A percentile compares a stretch with the other conserved stretches of the same genome.
phyloP scores from a whole-genome alignment of 2,797 vertebrate species.

The Helarctos malayanus region DNA sequence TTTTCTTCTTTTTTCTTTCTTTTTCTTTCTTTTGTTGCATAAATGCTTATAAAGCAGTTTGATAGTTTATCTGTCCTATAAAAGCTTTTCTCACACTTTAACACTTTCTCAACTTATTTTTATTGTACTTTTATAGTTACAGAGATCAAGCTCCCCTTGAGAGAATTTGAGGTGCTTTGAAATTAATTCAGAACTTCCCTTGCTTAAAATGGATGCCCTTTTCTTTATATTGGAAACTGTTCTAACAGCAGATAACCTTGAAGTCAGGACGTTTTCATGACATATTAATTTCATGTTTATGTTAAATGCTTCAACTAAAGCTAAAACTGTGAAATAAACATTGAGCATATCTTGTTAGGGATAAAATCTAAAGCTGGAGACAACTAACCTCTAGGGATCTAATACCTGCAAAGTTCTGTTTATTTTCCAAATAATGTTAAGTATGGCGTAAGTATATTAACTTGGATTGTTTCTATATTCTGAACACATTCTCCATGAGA shows the following conservation, averaged over 20 bases:
- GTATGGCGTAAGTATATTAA: not conserved
- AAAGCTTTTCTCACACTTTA: not conserved
- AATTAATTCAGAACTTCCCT: conserved; percentile 11
- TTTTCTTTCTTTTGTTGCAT: not conserved
- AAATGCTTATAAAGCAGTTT: not conserved
- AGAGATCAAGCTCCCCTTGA: not conserved
- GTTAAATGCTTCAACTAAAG: not conserved
- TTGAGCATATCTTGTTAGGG: not conserved
- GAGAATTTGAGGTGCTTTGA: not conserved
- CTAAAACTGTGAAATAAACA: not conserved
- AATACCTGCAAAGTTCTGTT: not conserved
- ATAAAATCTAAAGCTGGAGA: not conserved
- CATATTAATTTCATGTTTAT: not conserved
- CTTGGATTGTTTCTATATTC: not conserved
- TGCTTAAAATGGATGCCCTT: not conserved
- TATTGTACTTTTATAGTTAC: not conserved
- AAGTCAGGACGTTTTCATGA: not conserved
- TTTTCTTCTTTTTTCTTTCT: not conserved
- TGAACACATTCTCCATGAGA: not conserved
- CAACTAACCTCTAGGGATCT: not conserved
- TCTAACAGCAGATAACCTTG: not conserved
- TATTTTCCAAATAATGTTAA: not conserved
- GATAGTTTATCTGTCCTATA: not conserved
- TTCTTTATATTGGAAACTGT: not conserved
- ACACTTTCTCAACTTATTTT: not conserved